Percentiles rank a stretch among this genome's conserved stretches.
These are phyloP conservation scores for Hypomecis punctinalis DNA, from an alignment of 2,888 invertebrate genomes.

Conservation along the genomic window DNA sequence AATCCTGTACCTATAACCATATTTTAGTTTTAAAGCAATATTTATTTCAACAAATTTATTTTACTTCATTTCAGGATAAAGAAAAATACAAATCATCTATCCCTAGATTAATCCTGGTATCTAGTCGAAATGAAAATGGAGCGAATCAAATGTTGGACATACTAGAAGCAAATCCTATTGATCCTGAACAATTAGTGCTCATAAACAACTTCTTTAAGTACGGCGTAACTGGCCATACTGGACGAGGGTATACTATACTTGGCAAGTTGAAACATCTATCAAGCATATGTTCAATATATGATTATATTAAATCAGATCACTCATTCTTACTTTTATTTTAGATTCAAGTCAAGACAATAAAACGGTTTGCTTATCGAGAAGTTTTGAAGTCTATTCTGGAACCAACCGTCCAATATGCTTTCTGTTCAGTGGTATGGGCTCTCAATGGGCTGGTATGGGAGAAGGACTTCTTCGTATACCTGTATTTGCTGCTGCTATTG, in stretches of 20 bases:
- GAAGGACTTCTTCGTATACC: conserved; percentile 85
- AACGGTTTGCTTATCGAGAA: conserved; percentile 48
- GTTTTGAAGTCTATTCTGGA: conserved; percentile 49
- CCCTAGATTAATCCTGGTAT: conserved; percentile 78
- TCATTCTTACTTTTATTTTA: conserved; percentile 35
- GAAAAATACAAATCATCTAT: conserved; percentile 55
- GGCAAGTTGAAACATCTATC: conserved; percentile 42
- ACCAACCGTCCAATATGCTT: conserved; percentile 83
- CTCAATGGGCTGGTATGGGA: conserved; percentile 88
- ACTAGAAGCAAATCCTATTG: conserved; percentile 57
- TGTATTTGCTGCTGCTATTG: conserved; percentile 81
- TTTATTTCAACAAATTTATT: not conserved
- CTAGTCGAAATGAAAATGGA: conserved; percentile 83
- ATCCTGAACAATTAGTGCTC: conserved; percentile 77
- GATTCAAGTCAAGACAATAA: conserved; percentile 50
- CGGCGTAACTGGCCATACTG: conserved; percentile 83
- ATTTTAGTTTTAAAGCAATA: not conserved
- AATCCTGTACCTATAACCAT: too few relatives aligned
- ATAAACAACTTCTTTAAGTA: conserved; percentile 74
- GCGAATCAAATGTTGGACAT: conserved; percentile 60
- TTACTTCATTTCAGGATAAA: conserved; percentile 46
- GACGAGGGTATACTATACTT: conserved; percentile 86
- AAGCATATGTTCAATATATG: too few relatives aligned
- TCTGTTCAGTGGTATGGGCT: conserved; percentile 88
- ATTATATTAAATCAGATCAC: not conserved